These are phyloP conservation scores for Microplitis deprimator DNA, from an alignment of 2,888 invertebrate species.

Conservation along the genomic window DNA sequence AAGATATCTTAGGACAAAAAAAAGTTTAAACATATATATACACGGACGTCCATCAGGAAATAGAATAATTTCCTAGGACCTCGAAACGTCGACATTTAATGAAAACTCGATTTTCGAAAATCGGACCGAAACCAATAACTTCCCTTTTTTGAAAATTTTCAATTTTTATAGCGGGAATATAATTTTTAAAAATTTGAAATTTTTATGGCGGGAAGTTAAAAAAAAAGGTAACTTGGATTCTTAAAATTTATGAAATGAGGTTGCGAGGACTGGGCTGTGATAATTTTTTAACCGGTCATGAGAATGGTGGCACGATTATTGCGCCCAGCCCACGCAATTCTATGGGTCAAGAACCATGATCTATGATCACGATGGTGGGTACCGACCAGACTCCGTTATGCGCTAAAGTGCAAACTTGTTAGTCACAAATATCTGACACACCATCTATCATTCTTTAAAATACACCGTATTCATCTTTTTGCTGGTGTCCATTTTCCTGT, in stretches of 20 bases:
- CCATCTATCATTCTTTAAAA: constrained; percentile 34
- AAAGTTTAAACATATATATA: too few relatives aligned
- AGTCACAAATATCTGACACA: constrained; percentile 62
- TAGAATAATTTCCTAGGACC: too few relatives aligned
- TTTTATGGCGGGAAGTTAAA: not conserved
- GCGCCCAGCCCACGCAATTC: constrained; percentile 65
- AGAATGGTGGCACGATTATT: constrained; percentile 43
- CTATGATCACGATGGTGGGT: constrained; percentile 61
- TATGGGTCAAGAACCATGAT: constrained; percentile 68
- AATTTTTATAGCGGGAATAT: too few relatives aligned
- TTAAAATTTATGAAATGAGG: constrained; percentile 35
- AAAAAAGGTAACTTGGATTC: not conserved
- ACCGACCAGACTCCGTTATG: constrained; percentile 66
- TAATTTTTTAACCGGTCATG: constrained; percentile 54
- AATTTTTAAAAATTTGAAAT: too few relatives aligned
- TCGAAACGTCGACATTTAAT: too few relatives aligned
- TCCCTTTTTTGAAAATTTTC: too few relatives aligned
- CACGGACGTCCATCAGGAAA: too few relatives aligned
- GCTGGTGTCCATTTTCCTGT: constrained; percentile 32
- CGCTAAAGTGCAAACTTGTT: constrained; percentile 71
- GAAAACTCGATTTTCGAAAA: too few relatives aligned
- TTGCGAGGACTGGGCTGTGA: constrained; percentile 53
- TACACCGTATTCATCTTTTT: too few relatives aligned
- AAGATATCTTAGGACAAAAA: too few relatives aligned
- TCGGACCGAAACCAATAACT: too few relatives aligned